Percentiles rank a stretch among this genome's conserved stretches.
These are phyloP conservation scores for Teleiodes luculella DNA, from an alignment of 2,888 invertebrate genomes.

Conservation along the genomic window DNA sequence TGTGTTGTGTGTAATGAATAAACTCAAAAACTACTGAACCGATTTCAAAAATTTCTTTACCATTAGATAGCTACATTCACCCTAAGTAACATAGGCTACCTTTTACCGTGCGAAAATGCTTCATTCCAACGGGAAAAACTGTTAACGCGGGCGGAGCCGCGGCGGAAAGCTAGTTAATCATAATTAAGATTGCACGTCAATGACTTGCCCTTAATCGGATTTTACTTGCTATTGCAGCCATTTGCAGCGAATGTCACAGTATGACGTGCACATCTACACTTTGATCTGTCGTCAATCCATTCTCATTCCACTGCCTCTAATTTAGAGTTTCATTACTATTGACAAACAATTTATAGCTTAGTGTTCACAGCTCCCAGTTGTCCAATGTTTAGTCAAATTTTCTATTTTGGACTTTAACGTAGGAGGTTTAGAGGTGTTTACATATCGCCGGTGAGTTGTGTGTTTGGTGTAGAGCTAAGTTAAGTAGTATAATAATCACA, in stretches of 20 bases:
- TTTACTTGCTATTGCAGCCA: constrained; percentile 62
- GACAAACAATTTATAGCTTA: constrained; percentile 34
- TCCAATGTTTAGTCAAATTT: constrained; percentile 13
- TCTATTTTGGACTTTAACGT: constrained; percentile 28
- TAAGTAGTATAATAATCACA: no score
- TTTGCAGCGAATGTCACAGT: constrained; percentile 64
- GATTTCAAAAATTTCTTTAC: no score
- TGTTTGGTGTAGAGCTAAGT: constrained; percentile 67
- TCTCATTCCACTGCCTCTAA: constrained; percentile 31
- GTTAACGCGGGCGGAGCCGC: no score
- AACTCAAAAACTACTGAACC: no score
- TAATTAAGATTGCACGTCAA: no score
- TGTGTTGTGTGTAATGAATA: no score
- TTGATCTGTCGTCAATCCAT: constrained; percentile 52
- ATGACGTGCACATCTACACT: constrained; percentile 49
- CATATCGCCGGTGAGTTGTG: constrained; percentile 28
- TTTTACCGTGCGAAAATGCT: no score
- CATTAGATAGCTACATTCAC: no score
- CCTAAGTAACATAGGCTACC: no score
- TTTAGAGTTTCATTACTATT: constrained; percentile 42
- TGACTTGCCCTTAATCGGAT: constrained; percentile 50
- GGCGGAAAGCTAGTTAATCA: no score
- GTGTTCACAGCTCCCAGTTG: constrained; percentile 47
- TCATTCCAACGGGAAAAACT: no score
- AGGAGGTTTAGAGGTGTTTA: neutral